Evolutionary conservation across 2,113 vertebrate species (phyloP).

Genomic region (Meles meles): DNA sequence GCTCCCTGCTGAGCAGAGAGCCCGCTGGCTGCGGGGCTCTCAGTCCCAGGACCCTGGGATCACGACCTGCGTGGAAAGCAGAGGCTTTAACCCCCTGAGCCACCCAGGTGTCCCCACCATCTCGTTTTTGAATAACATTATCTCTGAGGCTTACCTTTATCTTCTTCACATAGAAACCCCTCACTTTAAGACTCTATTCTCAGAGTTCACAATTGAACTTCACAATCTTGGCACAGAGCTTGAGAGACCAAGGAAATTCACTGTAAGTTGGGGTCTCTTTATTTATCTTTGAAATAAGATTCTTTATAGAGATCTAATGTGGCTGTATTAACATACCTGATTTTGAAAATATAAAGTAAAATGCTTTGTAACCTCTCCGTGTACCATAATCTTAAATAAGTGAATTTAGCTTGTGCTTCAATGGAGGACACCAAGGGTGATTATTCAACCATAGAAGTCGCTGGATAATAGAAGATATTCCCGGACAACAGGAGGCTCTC

Average conservation of each 20-base stretch:
- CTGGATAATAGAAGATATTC: background rate
- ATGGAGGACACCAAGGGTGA: background rate
- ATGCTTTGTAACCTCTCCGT: background rate
- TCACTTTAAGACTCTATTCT: background rate
- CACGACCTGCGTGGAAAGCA: no score
- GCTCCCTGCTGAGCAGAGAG: no score
- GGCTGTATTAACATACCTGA: conserved; percentile 5
- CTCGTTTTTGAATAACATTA: background rate
- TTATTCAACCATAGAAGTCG: background rate
- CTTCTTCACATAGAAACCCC: background rate
- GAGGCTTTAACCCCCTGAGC: no score
- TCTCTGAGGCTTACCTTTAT: background rate
- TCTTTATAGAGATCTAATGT: background rate
- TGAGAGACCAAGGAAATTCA: conserved; percentile 10
- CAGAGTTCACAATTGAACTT: conserved; percentile 2
- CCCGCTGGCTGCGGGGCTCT: no score
- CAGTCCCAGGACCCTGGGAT: no score
- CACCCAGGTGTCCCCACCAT: background rate
- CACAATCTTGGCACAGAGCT: conserved; percentile 14
- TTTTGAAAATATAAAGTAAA: conserved; percentile 11
- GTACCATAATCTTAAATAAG: background rate
- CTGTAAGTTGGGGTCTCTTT: background rate
- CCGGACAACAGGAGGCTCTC: background rate
- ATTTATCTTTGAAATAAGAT: conserved; percentile 10
- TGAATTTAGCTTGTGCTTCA: background rate